Conservation (phyloP, 2,797 vertebrate species). For the Gouania willdenowi region DNA sequence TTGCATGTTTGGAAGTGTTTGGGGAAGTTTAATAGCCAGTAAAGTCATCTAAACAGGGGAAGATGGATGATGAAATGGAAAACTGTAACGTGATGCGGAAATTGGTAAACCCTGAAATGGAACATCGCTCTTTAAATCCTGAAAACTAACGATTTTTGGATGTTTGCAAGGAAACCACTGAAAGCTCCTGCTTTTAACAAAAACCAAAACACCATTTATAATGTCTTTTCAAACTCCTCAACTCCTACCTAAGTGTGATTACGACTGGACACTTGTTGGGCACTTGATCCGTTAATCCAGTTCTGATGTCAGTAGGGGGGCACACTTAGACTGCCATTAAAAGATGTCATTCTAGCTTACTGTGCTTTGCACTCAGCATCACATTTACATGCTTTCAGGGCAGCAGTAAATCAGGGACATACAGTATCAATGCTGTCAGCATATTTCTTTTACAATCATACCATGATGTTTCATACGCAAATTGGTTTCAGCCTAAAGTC, state of each 20-base stretch:
- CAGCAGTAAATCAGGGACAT: background rate
- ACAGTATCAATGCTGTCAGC: background rate
- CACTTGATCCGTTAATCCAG: background rate
- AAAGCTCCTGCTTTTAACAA: background rate
- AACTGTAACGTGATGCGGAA: no score
- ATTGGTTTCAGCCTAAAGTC: no score
- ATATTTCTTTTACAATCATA: no score
- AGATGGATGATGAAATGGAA: no score
- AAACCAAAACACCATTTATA: background rate
- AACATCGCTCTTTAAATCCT: no score
- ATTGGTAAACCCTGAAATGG: no score
- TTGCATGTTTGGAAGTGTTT: no score
- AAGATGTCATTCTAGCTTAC: slow-evolving; percentile 1
- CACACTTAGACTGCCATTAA: slow-evolving; percentile 1
- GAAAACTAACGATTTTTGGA: no score
- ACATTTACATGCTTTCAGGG: slow-evolving; percentile 7
- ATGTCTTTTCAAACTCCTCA: background rate
- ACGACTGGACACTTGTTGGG: slow-evolving; percentile 3
- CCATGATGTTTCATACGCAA: no score
- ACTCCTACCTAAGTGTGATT: background rate
- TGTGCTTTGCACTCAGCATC: slow-evolving; percentile 9
- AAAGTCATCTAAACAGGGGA: no score
- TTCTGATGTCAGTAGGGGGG: background rate
- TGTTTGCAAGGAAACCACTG: no score
- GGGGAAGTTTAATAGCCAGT: no score